Evolutionary conservation across 2,113 vertebrate genomes (phyloP).

Genomic region (Oreocharis arfaki): DNA sequence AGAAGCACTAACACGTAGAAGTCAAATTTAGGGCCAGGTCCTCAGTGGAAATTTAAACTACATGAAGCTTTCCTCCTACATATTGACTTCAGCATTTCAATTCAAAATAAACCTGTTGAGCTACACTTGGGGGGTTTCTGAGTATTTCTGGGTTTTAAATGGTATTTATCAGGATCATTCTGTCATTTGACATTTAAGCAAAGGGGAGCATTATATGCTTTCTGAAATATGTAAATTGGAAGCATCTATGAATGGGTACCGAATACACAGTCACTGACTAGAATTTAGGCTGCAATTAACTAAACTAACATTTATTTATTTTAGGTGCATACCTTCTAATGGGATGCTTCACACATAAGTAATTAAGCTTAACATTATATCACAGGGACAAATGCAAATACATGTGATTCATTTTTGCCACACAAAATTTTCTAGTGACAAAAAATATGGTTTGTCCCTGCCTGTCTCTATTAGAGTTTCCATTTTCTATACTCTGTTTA

Average conservation of each 20-base stretch:
- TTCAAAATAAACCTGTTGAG: neutral
- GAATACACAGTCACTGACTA: neutral
- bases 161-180: neutral
- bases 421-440: slow-evolving; percentile 16
- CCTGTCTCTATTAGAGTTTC: slow-evolving; percentile 25
- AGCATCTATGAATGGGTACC: neutral
- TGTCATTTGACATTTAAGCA: slow-evolving; percentile 43
- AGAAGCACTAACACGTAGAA: neutral
- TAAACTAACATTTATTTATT: slow-evolving; percentile 34
- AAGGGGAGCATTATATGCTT: neutral
- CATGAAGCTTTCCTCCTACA: neutral
- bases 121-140: neutral
- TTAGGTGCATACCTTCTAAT: slow-evolving; percentile 25
- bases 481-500: slow-evolving; percentile 46
- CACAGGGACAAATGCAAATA: slow-evolving; percentile 7
- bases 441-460: slow-evolving; percentile 40
- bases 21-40: neutral
- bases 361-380: slow-evolving; percentile 22
- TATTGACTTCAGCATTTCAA: neutral
- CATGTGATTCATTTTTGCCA: slow-evolving; percentile 13
- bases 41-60: neutral
- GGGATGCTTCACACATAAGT: neutral
- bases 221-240: slow-evolving; percentile 1
- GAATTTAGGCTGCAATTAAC: slow-evolving; percentile 14
- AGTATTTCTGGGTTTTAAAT: neutral